Evolutionary conservation across 2,797 vertebrate genomes (phyloP).

Genomic region (Myotis myotis): DNA sequence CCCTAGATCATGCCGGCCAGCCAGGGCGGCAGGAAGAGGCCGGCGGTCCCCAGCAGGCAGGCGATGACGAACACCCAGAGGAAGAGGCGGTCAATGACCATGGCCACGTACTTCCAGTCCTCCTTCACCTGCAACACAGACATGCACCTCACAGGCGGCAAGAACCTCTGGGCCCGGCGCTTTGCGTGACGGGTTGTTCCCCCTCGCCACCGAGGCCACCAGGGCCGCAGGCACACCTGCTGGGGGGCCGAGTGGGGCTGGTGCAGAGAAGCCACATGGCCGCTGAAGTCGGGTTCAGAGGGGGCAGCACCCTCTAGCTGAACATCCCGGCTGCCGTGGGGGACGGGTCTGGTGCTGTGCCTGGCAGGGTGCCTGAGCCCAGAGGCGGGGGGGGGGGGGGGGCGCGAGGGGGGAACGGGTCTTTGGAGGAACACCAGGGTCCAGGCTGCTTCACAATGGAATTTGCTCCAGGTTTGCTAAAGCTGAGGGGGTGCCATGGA

Average conservation of each 20-base stretch:
- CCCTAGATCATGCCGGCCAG: conserved; percentile 95
- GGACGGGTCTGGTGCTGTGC: no score
- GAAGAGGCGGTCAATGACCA: conserved; percentile 97
- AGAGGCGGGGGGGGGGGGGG: neutral
- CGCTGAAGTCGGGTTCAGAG: neutral
- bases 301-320: fast-evolving
- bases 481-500: neutral
- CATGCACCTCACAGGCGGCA: fast-evolving
- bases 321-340: fast-evolving
- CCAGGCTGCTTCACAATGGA: neutral
- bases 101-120: conserved; percentile 97
- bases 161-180: neutral
- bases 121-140: conserved; percentile 90
- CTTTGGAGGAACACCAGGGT: neutral
- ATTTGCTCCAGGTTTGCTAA: neutral
- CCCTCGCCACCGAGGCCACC: neutral
- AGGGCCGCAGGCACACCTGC: neutral
- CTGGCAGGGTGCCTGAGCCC: neutral
- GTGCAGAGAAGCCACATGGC: fast-evolving
- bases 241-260: fast-evolving
- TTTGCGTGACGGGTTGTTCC: fast-evolving
- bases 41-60: conserved; percentile 94
- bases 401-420: no score
- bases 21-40: conserved; percentile 96
- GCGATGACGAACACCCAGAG: conserved; percentile 97